These are phyloP conservation scores for Simalia tracyae DNA, from an alignment of 2,797 vertebrate genomes.

Conservation along the genomic window DNA sequence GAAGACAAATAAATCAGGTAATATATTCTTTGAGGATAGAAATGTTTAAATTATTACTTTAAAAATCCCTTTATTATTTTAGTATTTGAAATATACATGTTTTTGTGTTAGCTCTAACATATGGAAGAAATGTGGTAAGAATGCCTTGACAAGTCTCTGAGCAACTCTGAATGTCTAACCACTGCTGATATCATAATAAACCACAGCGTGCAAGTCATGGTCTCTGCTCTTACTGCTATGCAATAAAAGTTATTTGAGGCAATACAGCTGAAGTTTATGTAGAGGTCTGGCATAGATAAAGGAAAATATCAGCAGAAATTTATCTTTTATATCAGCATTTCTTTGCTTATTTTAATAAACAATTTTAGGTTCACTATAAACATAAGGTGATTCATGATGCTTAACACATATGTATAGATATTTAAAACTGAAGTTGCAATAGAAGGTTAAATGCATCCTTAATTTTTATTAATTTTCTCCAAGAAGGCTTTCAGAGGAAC, in stretches of 20 bases:
- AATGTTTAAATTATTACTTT: conserved; percentile 49
- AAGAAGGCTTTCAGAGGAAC: not conserved
- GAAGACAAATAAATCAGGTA: conserved; percentile 38
- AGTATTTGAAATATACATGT: conserved; percentile 49
- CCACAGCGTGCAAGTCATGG: conserved; percentile 54
- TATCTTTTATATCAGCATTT: conserved; percentile 34
- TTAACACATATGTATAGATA: fast-evolving
- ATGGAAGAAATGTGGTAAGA: conserved; percentile 65
- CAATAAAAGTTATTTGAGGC: conserved; percentile 46
- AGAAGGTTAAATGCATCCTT: conserved; percentile 22
- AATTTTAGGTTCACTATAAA: not conserved
- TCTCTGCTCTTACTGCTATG: conserved; percentile 32
- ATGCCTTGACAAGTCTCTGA: conserved; percentile 64
- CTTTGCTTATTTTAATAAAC: conserved; percentile 13
- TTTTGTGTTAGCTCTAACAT: conserved; percentile 68
- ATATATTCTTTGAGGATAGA: conserved; percentile 28
- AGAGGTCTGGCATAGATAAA: conserved; percentile 32
- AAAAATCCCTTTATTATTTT: conserved; percentile 62
- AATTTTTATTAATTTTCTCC: not conserved
- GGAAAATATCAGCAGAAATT: conserved; percentile 34
- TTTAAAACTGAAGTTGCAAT: conserved; percentile 37
- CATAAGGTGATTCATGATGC: not conserved
- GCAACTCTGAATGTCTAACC: conserved; percentile 62
- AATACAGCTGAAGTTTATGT: conserved; percentile 27
- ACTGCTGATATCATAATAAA: conserved; percentile 58